phyloP scores from a whole-genome alignment of 2,797 vertebrate species.

The Urosaurus nigricauda region DNA sequence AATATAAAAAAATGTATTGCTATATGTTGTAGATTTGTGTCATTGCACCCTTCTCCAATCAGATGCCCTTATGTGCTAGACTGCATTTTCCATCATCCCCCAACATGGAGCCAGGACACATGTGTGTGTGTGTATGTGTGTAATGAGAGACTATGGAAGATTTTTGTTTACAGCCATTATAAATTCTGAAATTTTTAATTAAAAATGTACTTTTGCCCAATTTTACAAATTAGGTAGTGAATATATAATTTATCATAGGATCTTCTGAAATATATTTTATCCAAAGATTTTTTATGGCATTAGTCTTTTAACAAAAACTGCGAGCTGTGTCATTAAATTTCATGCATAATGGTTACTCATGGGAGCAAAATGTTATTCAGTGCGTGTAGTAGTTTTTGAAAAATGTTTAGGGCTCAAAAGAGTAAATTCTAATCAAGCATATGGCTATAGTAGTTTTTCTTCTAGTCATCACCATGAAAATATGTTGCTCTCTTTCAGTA shows the following conservation, averaged over 20 bases:
- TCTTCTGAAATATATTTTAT: neutral
- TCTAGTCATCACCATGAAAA: slow-evolving; percentile 8
- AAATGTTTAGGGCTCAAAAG: neutral
- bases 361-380: neutral
- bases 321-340: neutral
- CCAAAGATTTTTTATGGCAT: neutral
- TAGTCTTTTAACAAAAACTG: neutral
- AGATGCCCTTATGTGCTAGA: neutral
- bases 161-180: neutral
- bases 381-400: neutral
- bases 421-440: neutral
- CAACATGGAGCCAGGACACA: neutral
- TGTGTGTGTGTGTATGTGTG: neutral
- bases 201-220: neutral
- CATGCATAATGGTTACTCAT: slow-evolving; percentile 1
- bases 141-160: neutral
- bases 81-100: neutral
- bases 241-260: neutral
- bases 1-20: neutral
- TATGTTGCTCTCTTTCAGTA: neutral
- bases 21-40: neutral
- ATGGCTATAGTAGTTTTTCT: neutral
- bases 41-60: neutral
- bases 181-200: neutral
- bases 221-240: neutral